Evolutionary conservation across 2,888 invertebrate genomes (phyloP), one percentile per base, ranked within the genome.

Genomic region (Hyposoter dolosus): DNA sequence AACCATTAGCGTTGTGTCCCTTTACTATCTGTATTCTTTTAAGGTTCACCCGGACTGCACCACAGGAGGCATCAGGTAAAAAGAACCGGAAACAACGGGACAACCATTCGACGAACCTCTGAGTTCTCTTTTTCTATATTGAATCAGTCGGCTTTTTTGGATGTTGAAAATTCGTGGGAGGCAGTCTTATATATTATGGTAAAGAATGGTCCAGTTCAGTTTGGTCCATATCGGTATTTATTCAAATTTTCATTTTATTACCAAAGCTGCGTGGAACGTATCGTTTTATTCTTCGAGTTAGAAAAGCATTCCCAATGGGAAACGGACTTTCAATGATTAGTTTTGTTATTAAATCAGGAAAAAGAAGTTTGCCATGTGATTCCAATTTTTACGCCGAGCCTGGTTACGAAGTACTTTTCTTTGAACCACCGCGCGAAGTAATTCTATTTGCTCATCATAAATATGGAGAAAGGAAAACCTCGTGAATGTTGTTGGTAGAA

Each of bases 1-100:
- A 35, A 88, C 91, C 91, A 92, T 92, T 91, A 91, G 89, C 88
- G 53, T 87, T 83, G 81, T 83, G 80, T 76, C 60, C 32, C 83
- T 72, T 68, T 35, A 40, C 56, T 50, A 45, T 76, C 76, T 40
- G 32, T 19, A 23, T 71, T 60, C 47, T 50, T 50, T 60, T 50
- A 23, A 35, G 53, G 50, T 23, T 40, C 69, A 43, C 47, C 45
- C 32, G 19, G 53, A 43, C 68, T 43, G n/a, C 69, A 40, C 68
- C 53, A n/a, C 78, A 28, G 68, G 81, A 72, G 72, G 69, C 43
- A 65, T 50, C 65, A 82, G 74, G 75, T 60, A 85, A 43, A 23
- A 72, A 66, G 63, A 63, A 82, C 79, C 72, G 81, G 75, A 80
- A 80, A 80, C 75, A 56, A 75, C 75, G 56, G 75, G 9, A 82